Base-by-base conservation (phyloP, 2,888 invertebrate species). In the Deilephila porcellus region DNA sequence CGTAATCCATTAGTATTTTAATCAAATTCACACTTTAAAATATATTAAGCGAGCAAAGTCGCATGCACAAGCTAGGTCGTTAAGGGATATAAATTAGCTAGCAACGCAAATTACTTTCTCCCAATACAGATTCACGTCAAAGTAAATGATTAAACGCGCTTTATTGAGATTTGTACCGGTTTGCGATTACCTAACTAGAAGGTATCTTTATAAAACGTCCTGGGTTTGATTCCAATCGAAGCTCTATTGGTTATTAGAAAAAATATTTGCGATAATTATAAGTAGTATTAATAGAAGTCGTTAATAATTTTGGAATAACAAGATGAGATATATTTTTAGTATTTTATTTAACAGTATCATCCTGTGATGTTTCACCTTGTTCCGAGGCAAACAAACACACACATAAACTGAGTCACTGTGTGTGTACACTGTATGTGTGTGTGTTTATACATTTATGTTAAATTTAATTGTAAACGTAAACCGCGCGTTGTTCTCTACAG, bases 291-390 rank as follows among this genome's bases (percentile, higher is more conserved):
- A 45, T 45, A 45, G 45, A 14, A 37, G 8, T 37, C 8, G 8
- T 45, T 45, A 45, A 14, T 3, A 45, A 45, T 14, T 45, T 45
- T 45, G 45, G 3, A 45, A 45, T 45, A 45, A 11, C 11, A 45
- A 45, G 45, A 3, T n/a, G 6, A 7, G 52, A 8, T 52, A 8
- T 56, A 17, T 29, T 25, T 60, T 5, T 60, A 11, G 32, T 4
- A 8, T 60, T 17, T 52, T 64, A 19, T 19, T 45, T 37, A 70
- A 75, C 29, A 52, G 6, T 72, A 79, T 73, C 90, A 82, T 0
- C 74, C 87, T 86, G 82, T 92, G 87, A 81, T 82, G 59, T 71
- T 85, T 90, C 89, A 91, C 91, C 91, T 90, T 91, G 91, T 89
- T 87, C 83, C 79, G 79, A 81, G 80, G 83, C 64, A 74, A 78